Base-by-base conservation (phyloP, 2,113 vertebrate species). In the Mola mola region DNA sequence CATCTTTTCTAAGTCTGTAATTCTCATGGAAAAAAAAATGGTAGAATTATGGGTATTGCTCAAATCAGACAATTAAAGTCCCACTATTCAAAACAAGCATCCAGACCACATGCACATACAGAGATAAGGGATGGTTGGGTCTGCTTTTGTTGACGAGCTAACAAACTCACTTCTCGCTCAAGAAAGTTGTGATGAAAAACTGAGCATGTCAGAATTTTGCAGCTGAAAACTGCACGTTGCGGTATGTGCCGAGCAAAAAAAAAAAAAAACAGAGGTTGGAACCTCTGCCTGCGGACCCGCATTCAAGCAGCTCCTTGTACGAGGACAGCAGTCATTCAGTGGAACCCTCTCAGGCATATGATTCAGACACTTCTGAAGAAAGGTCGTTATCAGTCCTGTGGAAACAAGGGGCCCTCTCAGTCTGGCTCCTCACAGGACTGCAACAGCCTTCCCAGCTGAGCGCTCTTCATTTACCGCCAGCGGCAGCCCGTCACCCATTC, bases 321-420 rank as follows among this genome's bases (percentile, higher is more conserved):
- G 69, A 36, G 72, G 73, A 77, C 58, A 75, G 48, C 52, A 51
- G 52, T 29, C 36, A 56, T 48, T 72, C 62, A 74, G 75, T 25
- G 11, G 37, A 51, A 64, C 34, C 66, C 46, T 61, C 75, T 61
- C 63, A 63, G 34, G 50, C 72, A 68, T 81, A 72, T 78, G 81
- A 89, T 79, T 75, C 75, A 73, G 29, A 61, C 73, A 72, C 84
- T 75, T 78, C 24, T 64, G 51, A 50, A 25, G 52, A 81, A 81
- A 79, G 70, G 68, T 72, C 81, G 61, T 44, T 22, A 20, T 56
- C 67, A 55, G 76, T 33, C 46, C 46, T 70, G 51, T 34, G 41
- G 72, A 77, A 64, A 69, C 76, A 84, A 89, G 61, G 76, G 58
- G 52, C 72, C 63, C 72, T 74, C 72, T 86, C 58, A 74, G 75